A percentile compares a stretch with the other conserved stretches of the same genome.
These are phyloP conservation scores for Pemphigus obesinymphae DNA, from an alignment of 1,140 invertebrate species.

Conservation along the genomic window DNA sequence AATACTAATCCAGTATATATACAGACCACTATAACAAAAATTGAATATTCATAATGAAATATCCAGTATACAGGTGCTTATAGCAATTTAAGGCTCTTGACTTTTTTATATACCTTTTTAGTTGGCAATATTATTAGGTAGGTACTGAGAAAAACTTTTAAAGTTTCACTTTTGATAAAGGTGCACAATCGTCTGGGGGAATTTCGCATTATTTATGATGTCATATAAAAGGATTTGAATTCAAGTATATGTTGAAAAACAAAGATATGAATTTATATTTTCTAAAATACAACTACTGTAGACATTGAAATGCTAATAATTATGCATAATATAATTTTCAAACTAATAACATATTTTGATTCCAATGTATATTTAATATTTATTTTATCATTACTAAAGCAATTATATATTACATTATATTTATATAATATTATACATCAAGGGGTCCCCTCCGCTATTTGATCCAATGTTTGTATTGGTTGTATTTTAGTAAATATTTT, in stretches of 20 bases:
- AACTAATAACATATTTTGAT: too few species aligned
- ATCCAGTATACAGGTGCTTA: too few species aligned
- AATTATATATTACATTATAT: too few species aligned
- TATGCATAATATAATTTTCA: neutral
- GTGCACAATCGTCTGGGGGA: too few species aligned
- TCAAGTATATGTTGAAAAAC: neutral
- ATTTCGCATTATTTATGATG: neutral
- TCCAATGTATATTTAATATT: neutral
- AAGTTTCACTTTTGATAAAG: neutral
- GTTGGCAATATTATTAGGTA: neutral
- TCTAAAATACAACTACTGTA: neutral
- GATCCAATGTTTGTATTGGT: too few species aligned
- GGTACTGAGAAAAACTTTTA: neutral
- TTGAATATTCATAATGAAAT: neutral
- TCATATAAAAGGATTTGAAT: neutral
- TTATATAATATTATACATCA: too few species aligned
- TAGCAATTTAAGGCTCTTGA: neutral
- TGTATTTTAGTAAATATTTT: too few species aligned
- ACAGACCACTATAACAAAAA: neutral
- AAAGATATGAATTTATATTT: neutral
- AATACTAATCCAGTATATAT: neutral
- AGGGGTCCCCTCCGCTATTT: too few species aligned
- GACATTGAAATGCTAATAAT: neutral
- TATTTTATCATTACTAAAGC: neutral
- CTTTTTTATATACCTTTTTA: neutral